These are phyloP conservation scores for Catharus bicknelli DNA, from an alignment of 2,113 vertebrate genomes.

Conservation along the genomic window DNA sequence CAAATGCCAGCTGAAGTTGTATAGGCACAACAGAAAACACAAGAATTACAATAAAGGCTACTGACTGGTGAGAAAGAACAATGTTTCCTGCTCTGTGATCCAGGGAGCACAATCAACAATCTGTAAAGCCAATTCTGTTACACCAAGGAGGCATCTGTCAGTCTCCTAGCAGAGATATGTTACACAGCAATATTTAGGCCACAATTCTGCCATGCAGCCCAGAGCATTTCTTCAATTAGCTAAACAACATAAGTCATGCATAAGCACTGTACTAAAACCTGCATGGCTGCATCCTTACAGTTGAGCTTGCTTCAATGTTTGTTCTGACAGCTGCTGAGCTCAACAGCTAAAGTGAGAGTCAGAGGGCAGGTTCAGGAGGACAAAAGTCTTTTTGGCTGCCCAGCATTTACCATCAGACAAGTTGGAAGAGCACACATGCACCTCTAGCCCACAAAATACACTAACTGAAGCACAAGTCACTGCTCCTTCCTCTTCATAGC, in stretches of 20 bases:
- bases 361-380: neutral
- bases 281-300: neutral
- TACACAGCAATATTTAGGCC: neutral
- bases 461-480: accelerated
- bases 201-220: neutral
- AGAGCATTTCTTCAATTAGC: neutral
- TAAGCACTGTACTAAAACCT: neutral
- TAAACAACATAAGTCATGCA: neutral
- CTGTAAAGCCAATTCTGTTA: neutral
- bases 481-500: neutral
- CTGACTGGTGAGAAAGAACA: neutral
- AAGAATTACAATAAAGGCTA: neutral
- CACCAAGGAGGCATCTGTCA: neutral
- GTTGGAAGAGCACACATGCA: neutral
- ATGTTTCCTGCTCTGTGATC: accelerated
- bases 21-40: neutral
- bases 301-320: accelerated
- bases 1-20: neutral
- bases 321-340: neutral
- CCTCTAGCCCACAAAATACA: neutral
- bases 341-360: neutral
- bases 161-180: neutral
- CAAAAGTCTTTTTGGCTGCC: neutral
- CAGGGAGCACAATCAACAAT: neutral
- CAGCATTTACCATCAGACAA: neutral